Base-by-base conservation (phyloP, 2,113 vertebrate species). In the Acanthisitta chloris region DNA sequence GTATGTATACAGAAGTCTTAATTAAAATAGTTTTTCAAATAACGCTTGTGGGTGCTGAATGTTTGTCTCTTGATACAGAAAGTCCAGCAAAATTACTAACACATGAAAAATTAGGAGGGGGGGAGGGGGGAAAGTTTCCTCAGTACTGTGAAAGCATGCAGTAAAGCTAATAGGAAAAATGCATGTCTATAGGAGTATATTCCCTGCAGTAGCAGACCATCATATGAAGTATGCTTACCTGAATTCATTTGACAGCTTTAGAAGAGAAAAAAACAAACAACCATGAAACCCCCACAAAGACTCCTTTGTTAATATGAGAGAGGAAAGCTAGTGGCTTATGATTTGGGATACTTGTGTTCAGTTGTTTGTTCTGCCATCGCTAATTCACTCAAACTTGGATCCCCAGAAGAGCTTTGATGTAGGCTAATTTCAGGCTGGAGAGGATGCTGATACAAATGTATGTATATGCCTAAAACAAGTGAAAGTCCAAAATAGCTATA, bases 241-340 rank as follows among this genome's bases (percentile, higher is more conserved):
- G 24, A 76, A 86, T 69, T 82, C 26, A 36, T 4, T 5, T 57
- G 40, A n/a, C 11, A 54, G 7, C 19, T 33, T 16, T 52, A 36
- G 6, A 33, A 29, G 10, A 80, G 28, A 10, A 55, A 79, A 72
- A 43, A 55, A 8, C 2, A 2, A 64, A 16, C 8, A 10, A 14
- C 14, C 42, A 10, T 1, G 21, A 33, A 34, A 28, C 0, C 0
- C 4, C 5, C 10, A 24, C 6, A 38, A 48, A 59, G 6, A 17
- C 6, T 31, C 2, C 8, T 81, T 74, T 65, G 5, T 19, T 54
- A 51, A 64, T 33, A 6, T n/a, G 10, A 7, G 15, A 54, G 43
- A 59, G 4, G 4, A 29, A 78, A 89, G 4, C 8, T 70, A 21
- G 10, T 38, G 9, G 10, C 4, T 70, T 78, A 58, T 23, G 14